These are phyloP conservation scores for Paragorgia papillata DNA, from an alignment of 92 coral and sea anemone species.

Conservation along the genomic window DNA sequence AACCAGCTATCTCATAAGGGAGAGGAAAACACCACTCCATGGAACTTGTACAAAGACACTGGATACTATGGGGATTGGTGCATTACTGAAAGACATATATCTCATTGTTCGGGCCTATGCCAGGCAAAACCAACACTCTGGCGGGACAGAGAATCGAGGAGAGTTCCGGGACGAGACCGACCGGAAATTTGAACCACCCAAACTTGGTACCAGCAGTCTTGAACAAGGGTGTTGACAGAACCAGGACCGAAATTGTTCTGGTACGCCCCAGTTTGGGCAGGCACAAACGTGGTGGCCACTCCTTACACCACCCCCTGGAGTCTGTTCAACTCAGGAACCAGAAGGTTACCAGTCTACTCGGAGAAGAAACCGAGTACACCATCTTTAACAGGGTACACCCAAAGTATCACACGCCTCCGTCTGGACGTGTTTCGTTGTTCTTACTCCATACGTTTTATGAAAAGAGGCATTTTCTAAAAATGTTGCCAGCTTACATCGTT, in stretches of 20 bases:
- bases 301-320: no score
- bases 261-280: conserved; percentile 54
- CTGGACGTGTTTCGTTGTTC: conserved; percentile 43
- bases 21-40: conserved; percentile 52
- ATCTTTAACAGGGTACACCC: conserved; percentile 38
- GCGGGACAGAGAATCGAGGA: conserved; percentile 58
- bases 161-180: conserved; percentile 50
- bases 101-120: conserved; percentile 48
- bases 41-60: conserved; percentile 48
- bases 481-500: conserved; percentile 43
- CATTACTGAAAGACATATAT: conserved; percentile 27
- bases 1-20: conserved; percentile 58
- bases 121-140: conserved; percentile 44
- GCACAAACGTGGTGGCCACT: conserved; percentile 59
- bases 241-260: conserved; percentile 39
- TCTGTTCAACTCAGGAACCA: conserved; percentile 39
- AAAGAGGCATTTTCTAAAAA: conserved; percentile 51
- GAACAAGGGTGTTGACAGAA: conserved; percentile 39
- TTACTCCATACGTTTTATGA: conserved; percentile 46
- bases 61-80: conserved; percentile 65
- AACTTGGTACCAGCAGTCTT: conserved; percentile 36
- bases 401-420: conserved; percentile 47
- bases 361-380: conserved; percentile 3
- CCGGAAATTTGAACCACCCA: conserved; percentile 55
- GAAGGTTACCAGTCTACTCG: no score